phyloP scores from a whole-genome alignment of 2,113 vertebrate genomes.

The Eublepharis macularius region DNA sequence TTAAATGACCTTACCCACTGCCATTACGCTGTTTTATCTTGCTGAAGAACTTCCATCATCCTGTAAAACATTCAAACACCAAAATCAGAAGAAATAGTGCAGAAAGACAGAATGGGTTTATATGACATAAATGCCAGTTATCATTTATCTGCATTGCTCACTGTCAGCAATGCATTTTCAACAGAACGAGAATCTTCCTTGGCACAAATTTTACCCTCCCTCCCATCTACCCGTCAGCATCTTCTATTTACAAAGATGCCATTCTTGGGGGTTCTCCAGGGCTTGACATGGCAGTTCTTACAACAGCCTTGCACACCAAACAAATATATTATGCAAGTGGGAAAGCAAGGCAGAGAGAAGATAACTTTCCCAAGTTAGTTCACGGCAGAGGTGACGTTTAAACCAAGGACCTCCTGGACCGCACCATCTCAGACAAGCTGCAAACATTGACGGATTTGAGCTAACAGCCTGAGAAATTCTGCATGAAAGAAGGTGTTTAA shows the following conservation, averaged over 20 bases:
- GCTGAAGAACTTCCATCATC: not conserved
- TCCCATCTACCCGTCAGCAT: not conserved
- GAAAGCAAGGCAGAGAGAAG: no score
- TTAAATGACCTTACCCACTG: not conserved
- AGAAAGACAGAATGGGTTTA: not conserved
- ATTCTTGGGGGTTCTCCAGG: not conserved
- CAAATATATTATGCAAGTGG: no score
- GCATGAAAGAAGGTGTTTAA: constrained; percentile 19
- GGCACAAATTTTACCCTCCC: not conserved
- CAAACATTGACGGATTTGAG: no score
- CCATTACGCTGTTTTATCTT: not conserved
- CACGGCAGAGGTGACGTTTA: no score
- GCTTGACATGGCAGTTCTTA: no score
- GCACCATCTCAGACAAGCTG: no score
- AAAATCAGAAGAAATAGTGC: not conserved
- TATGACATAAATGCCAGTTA: not conserved
- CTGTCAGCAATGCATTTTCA: not conserved
- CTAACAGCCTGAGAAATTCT: not conserved
- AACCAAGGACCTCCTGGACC: no score
- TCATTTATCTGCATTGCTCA: not conserved
- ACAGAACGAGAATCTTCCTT: not conserved
- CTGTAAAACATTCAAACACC: not conserved
- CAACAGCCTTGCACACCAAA: no score
- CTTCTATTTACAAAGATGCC: not conserved
- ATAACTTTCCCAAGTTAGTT: no score